These are phyloP conservation scores for Eucriotettix oculatus DNA, from an alignment of 2,888 invertebrate genomes.

Conservation along the genomic window DNA sequence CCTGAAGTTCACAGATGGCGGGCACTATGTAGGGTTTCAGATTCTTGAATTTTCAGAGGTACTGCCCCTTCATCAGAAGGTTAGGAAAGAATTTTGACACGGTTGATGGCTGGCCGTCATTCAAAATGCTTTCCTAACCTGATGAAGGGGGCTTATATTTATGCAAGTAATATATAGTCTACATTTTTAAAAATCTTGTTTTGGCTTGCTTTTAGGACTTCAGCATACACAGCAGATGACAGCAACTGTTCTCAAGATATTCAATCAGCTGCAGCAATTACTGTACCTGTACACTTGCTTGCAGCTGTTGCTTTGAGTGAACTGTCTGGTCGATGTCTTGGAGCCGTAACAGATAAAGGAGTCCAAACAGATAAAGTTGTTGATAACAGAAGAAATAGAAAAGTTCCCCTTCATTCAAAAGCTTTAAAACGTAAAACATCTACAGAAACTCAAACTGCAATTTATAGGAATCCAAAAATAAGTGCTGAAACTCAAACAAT, in stretches of 20 bases:
- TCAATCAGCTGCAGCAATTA: neutral
- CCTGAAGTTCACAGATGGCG: too few species aligned
- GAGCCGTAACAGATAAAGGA: slow-evolving; percentile 2
- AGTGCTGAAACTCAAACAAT: slow-evolving; percentile 28
- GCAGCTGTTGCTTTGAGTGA: slow-evolving; percentile 17
- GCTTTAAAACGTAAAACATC: slow-evolving; percentile 16
- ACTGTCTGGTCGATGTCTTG: slow-evolving; percentile 9
- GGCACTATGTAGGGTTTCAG: too few species aligned
- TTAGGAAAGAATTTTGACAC: too few species aligned
- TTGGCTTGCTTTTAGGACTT: too few species aligned
- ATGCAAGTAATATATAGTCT: too few species aligned
- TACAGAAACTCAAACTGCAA: slow-evolving; percentile 22
- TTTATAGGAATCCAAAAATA: slow-evolving; percentile 12
- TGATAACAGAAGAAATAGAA: slow-evolving; percentile 4
- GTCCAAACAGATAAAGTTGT: slow-evolving; percentile 6
- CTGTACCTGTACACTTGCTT: slow-evolving; percentile 10
- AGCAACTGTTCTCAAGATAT: neutral
- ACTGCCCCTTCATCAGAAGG: too few species aligned
- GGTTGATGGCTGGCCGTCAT: too few species aligned
- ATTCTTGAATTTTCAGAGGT: too few species aligned
- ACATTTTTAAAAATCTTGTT: too few species aligned
- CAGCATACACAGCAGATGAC: too few species aligned
- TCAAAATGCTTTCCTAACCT: too few species aligned
- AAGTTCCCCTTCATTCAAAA: slow-evolving; percentile 9
- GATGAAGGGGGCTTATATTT: too few species aligned